Conservation (phyloP, 2,113 vertebrate genomes). For the Serilophus lunatus region DNA sequence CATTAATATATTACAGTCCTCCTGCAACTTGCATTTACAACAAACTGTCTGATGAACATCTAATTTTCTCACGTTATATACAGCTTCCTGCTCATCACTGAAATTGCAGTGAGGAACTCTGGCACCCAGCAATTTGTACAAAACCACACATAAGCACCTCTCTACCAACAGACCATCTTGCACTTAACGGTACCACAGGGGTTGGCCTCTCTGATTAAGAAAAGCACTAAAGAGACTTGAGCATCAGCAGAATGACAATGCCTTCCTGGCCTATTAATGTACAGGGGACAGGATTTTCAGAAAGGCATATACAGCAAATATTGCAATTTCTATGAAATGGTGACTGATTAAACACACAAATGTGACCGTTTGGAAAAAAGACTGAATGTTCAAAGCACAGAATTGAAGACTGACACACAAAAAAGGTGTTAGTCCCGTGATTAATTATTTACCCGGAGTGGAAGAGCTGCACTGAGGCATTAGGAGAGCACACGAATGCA, state of each 20-base stretch:
- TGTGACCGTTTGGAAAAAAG: neutral
- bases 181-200: neutral
- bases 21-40: neutral
- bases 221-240: neutral
- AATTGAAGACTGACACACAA: neutral
- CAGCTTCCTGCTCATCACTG: neutral
- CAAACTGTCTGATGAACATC: neutral
- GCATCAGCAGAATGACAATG: neutral
- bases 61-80: neutral
- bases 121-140: neutral
- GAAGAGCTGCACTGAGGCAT: neutral
- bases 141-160: neutral
- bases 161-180: neutral
- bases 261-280: neutral
- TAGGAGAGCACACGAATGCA: neutral
- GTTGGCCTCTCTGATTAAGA: neutral
- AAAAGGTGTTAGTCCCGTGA: neutral
- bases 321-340: neutral
- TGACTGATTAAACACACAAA: neutral
- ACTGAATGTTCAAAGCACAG: neutral
- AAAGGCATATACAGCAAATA: neutral
- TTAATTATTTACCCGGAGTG: neutral
- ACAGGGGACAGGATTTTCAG: neutral
- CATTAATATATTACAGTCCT: neutral
- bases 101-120: neutral